Percentiles rank a stretch among this genome's conserved stretches.
phyloP scores from a whole-genome alignment of 2,113 vertebrate species.

The Salminus brasiliensis region DNA sequence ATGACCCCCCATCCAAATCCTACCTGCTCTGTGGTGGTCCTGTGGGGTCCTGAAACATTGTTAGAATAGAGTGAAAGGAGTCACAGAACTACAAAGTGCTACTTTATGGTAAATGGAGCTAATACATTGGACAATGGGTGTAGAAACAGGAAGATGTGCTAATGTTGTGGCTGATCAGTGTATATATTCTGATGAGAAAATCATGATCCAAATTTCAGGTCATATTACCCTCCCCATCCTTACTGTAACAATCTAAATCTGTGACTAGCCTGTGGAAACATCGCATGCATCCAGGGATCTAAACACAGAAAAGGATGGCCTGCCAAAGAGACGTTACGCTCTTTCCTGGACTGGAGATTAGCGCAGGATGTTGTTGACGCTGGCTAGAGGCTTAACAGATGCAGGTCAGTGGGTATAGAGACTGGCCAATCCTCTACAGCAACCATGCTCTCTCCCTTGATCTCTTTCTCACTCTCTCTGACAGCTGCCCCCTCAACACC shows the following conservation, averaged over 20 bases:
- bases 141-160: too few relatives aligned
- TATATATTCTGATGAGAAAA: too few relatives aligned
- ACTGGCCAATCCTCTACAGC: constrained; percentile 33
- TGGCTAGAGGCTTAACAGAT: constrained; percentile 60
- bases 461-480: neutral
- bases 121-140: too few relatives aligned
- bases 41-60: too few relatives aligned
- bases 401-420: constrained; percentile 53
- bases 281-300: neutral
- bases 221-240: too few relatives aligned
- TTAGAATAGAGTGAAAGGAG: too few relatives aligned
- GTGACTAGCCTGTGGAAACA: constrained; percentile 7
- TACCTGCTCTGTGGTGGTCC: too few relatives aligned
- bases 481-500: constrained; percentile 36
- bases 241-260: neutral
- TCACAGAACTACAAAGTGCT: too few relatives aligned
- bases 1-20: too few relatives aligned
- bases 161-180: too few relatives aligned
- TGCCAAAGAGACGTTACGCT: constrained; percentile 8
- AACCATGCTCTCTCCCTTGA: neutral
- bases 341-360: constrained; percentile 31
- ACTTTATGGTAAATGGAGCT: too few relatives aligned
- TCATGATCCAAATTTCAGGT: constrained; percentile 10
- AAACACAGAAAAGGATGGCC: neutral
- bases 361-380: constrained; percentile 39